Percentiles rank a stretch among this genome's conserved stretches.
phyloP scores from a whole-genome alignment of 1,140 invertebrate genomes.

The Nixonia krombeini region DNA sequence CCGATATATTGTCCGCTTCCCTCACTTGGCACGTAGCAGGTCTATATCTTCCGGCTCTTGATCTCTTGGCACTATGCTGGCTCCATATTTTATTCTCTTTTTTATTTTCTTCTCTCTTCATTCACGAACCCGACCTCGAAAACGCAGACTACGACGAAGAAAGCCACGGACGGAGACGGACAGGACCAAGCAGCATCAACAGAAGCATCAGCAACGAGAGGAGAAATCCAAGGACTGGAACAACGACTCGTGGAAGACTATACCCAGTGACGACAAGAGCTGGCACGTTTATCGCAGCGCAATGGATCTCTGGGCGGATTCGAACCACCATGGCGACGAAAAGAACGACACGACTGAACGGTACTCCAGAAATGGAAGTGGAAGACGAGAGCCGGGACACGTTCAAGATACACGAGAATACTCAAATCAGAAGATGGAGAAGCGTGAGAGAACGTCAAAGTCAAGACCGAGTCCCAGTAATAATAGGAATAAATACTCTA shows the following conservation, averaged over 20 bases:
- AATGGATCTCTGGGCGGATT: conserved; percentile 70
- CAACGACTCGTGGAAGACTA: conserved; percentile 70
- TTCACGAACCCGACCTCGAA: conserved; percentile 59
- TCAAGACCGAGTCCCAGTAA: conserved; percentile 33
- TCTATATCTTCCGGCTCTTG: conserved; percentile 54
- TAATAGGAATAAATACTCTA: conserved; percentile 45
- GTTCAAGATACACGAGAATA: conserved; percentile 49
- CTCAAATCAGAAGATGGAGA: conserved; percentile 41
- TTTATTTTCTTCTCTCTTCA: conserved; percentile 57
- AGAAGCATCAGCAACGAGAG: conserved; percentile 42
- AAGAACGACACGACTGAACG: conserved; percentile 52
- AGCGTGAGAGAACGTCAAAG: conserved; percentile 37
- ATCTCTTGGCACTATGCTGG: conserved; percentile 51
- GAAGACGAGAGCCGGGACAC: conserved; percentile 41
- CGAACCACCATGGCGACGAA: conserved; percentile 43
- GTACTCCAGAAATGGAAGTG: conserved; percentile 28
- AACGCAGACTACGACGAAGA: conserved; percentile 67
- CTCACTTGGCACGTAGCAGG: conserved; percentile 51
- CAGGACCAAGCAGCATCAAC: conserved; percentile 42
- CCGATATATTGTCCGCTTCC: conserved; percentile 17
- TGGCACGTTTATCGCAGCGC: conserved; percentile 71
- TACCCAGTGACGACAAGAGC: conserved; percentile 67
- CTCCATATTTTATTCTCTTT: conserved; percentile 49
- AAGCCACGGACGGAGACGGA: conserved; percentile 60
- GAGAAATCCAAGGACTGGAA: conserved; percentile 61